Base-by-base conservation (phyloP, 2,113 vertebrate genomes). In the Callaeas wilsoni region DNA sequence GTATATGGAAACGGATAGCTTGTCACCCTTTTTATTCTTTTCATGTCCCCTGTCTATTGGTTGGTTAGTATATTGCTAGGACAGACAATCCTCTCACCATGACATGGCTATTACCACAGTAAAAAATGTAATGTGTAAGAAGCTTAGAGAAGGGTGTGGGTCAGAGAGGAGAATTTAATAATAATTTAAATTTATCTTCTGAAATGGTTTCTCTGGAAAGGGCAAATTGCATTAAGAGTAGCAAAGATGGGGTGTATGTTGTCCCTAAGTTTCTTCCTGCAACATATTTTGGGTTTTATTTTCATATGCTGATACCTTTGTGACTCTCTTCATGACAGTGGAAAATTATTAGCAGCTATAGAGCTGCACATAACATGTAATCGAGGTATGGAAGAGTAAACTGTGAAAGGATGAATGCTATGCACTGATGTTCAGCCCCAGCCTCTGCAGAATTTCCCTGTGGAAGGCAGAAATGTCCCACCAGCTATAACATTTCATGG, bases 31-130 rank as follows among this genome's bases (percentile, higher is more conserved):
- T 69, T 71, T 47, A 71, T 69, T 53, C 46, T 84, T 74, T 89
- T 73, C 44, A 37, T 52, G 59, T 68, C 25, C 44, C 12, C 68
- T 67, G 7, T 7, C 60, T 77, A 12, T 75, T 50, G 33, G 84
- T 57, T 73, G 64, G 83, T 76, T 94, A 86, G 70, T 93, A n/a
- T 79, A 80, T 94, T 97, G 97, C 92, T 93, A 79, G 96, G 87
- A 80, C 87, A 71, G 46, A 12, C 16, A 57, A 46, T 63, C 49
- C 39, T 90, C 44, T 92, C 35, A 12, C 62, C 91, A 87, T 92
- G 75, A 46, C 64, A 68, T 19, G 85, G 64, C n/a, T 90, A 88
- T 94, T 87, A 60, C 90, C 78, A 65, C n/a, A 83, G 84, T 85
- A 87, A 85, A 74, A 85, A 80, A 32, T 1, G 4, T 33, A 78